These are phyloP conservation scores for Caenorhabditis drosophilae DNA, from an alignment of 2,888 invertebrate species.

Conservation along the genomic window DNA sequence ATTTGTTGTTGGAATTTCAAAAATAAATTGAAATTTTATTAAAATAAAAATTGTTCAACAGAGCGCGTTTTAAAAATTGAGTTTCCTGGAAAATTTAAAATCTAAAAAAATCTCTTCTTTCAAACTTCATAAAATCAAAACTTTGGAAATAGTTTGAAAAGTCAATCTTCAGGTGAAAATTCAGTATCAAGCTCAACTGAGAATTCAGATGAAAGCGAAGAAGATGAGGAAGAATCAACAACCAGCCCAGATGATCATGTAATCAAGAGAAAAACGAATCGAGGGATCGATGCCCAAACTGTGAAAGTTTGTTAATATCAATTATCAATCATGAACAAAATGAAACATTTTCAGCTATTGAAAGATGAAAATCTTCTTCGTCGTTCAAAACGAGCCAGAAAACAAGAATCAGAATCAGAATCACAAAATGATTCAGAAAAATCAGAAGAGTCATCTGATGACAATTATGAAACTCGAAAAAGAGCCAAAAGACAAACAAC, in stretches of 20 bases:
- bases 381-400: slow-evolving; percentile 44
- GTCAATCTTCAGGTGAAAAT: slow-evolving; percentile 9
- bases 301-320: slow-evolving; percentile 27
- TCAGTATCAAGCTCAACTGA: not conserved
- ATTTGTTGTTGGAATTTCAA: too few species aligned
- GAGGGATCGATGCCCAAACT: slow-evolving; percentile 43
- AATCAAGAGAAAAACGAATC: slow-evolving; percentile 14
- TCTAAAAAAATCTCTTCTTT: too few species aligned
- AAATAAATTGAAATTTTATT: too few species aligned
- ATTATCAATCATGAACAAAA: not conserved
- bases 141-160: too few species aligned
- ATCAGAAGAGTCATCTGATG: slow-evolving; percentile 21
- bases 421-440: slow-evolving; percentile 9
- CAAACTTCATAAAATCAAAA: too few species aligned
- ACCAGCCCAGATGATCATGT: slow-evolving; percentile 22
- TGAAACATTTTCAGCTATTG: slow-evolving; percentile 34
- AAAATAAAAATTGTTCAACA: not conserved
- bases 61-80: not conserved
- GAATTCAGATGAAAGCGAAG: not conserved
- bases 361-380: slow-evolving; percentile 54
- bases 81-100: not conserved
- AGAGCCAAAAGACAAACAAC: not conserved
- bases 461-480: slow-evolving; percentile 8
- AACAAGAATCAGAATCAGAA: slow-evolving; percentile 9
- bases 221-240: slow-evolving; percentile 19